Conservation (phyloP, 2,888 invertebrate species). For the Tetheella fluctuosa region DNA sequence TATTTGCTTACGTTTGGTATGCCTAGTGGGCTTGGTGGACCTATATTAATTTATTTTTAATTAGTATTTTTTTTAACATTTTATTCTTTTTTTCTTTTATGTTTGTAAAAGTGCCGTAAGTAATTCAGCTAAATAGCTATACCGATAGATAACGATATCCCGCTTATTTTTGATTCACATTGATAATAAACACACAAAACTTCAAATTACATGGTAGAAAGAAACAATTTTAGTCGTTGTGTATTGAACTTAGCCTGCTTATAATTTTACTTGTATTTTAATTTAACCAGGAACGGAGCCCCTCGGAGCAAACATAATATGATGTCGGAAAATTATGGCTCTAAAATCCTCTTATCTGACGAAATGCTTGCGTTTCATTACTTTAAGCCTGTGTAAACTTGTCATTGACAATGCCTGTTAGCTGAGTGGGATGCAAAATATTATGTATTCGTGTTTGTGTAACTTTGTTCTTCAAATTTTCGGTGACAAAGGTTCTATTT, state of each 20-base stretch:
- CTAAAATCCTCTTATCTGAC: neutral
- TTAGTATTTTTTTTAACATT: too few relatives aligned
- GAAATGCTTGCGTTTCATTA: slow-evolving; percentile 3
- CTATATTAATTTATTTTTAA: too few relatives aligned
- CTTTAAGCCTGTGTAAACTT: slow-evolving; percentile 3
- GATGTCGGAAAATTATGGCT: neutral
- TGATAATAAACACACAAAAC: too few relatives aligned
- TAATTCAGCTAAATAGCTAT: too few relatives aligned
- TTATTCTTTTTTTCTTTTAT: too few relatives aligned
- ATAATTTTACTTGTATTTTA: neutral
- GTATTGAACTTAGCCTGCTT: neutral
- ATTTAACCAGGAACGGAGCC: neutral
- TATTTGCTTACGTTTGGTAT: too few relatives aligned
- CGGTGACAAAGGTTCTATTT: neutral
- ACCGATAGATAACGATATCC: too few relatives aligned
- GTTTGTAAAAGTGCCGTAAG: too few relatives aligned
- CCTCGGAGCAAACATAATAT: neutral
- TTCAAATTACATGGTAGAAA: too few relatives aligned
- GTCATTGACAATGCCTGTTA: neutral
- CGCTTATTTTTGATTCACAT: too few relatives aligned
- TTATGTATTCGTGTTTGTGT: neutral
- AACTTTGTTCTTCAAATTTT: neutral
- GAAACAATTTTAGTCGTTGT: neutral
- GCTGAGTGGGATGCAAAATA: neutral
- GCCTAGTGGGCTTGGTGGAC: too few relatives aligned